A percentile compares a stretch with the other conserved stretches of the same genome.
Evolutionary conservation across 2,113 vertebrate genomes (phyloP).

Genomic region (Notothenia rossii): DNA sequence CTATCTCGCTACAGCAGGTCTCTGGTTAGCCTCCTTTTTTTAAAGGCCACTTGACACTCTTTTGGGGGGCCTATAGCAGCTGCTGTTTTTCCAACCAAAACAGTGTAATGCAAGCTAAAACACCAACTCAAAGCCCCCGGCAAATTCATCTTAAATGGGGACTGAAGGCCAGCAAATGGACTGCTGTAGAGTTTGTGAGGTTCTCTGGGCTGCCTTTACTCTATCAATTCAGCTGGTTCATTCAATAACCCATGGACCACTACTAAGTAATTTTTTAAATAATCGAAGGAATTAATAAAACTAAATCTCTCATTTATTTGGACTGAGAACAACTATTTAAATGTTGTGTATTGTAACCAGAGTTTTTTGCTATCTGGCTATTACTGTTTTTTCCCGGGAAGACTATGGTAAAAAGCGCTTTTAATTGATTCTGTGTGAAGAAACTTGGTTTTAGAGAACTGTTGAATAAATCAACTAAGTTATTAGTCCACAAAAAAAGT

Average conservation of each 20-base stretch:
- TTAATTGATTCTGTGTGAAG: too few species aligned
- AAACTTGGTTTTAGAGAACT: too few species aligned
- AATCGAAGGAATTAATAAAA: background rate
- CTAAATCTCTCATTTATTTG: background rate
- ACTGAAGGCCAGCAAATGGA: slow-evolving; percentile 52
- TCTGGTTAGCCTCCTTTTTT: slow-evolving; percentile 62
- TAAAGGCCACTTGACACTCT: slow-evolving; percentile 66
- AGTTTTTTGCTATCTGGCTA: too few species aligned
- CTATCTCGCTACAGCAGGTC: slow-evolving; percentile 45
- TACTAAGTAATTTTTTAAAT: slow-evolving; percentile 9
- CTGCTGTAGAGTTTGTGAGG: slow-evolving; percentile 21
- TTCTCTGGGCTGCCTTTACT: background rate
- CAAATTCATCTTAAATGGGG: slow-evolving; percentile 73
- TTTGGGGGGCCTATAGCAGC: slow-evolving; percentile 46
- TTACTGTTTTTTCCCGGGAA: background rate
- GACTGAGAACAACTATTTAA: background rate
- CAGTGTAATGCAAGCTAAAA: slow-evolving; percentile 47
- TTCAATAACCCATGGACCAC: background rate
- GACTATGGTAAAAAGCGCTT: too few species aligned
- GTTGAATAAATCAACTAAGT: too few species aligned
- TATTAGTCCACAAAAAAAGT: too few species aligned
- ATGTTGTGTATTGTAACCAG: background rate
- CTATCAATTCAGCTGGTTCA: slow-evolving; percentile 12
- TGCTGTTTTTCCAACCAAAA: slow-evolving; percentile 63
- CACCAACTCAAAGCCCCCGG: slow-evolving; percentile 62